Base-by-base conservation (phyloP, 2,113 vertebrate species). In the Rhynchomys soricoides region DNA sequence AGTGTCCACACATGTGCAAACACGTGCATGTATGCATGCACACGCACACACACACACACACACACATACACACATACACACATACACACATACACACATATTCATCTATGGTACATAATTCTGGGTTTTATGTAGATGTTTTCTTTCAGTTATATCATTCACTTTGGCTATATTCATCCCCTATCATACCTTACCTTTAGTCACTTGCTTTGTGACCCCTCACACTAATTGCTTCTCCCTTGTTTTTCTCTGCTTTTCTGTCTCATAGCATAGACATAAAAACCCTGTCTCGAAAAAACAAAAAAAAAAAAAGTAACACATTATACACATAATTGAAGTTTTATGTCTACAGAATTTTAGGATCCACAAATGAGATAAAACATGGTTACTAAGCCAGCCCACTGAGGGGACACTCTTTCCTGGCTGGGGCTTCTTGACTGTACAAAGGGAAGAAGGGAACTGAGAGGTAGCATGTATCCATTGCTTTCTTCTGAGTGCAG, bases 1-100 rank as follows among this genome's bases (percentile, higher is more conserved):
- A 55, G n/a, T 9, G 1, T 59, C 6, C 22, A 9, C 22, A 43
- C 15, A 7, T 1, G n/a, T n/a, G n/a, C n/a, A n/a, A n/a, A n/a
- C n/a, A n/a, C n/a, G n/a, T n/a, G n/a, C n/a, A n/a, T n/a, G n/a
- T n/a, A n/a, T n/a, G n/a, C n/a, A n/a, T n/a, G n/a, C 40, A n/a
- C 50, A 52, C 50, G 9, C 50, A 52, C 9, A 16, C 12, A 16
- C 43, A 48, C 66, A 68, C 45, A 21, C 19, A 59, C 57, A 59
- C 57, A 21, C 57, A 59, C 19, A 59, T 19, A 5, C 57, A 59
- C 57, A 59, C 19, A 21, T 19, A 59, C 57, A 59, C 17, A 21
- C 17, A 59, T 19, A 59, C 57, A 5, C 57, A 55, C 15, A 55
- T 5, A 21, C 57, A 78, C 29, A 34, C 75, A 50, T 31, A 50